Conservation (phyloP, 2,888 invertebrate species). For the Zaprionus obscuricornis region DNA sequence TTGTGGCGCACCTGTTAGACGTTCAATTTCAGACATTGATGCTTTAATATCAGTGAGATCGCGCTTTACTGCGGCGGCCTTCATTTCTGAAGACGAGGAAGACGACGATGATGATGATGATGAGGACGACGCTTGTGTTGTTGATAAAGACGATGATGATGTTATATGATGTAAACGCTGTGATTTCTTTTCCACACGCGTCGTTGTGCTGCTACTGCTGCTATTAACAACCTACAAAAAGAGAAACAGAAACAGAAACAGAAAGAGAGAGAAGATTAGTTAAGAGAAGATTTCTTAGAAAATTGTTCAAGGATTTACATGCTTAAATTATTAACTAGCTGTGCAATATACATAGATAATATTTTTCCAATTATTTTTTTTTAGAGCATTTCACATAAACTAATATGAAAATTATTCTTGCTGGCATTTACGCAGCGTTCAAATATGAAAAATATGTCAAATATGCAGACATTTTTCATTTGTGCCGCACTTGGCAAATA, state of each 20-base stretch:
- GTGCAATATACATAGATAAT: too few relatives aligned
- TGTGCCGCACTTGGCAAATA: conserved; percentile 28
- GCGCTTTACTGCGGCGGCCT: conserved; percentile 92
- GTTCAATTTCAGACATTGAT: conserved; percentile 91
- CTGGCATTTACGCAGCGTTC: conserved; percentile 26
- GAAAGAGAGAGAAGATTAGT: not conserved
- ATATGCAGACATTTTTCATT: not conserved
- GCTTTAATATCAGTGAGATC: conserved; percentile 88
- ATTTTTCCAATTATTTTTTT: not conserved
- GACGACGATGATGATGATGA: conserved; percentile 79
- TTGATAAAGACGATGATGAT: conserved; percentile 79
- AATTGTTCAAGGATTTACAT: too few relatives aligned
- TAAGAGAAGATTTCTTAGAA: not conserved
- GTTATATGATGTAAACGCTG: conserved; percentile 83
- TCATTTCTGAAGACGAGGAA: conserved; percentile 87
- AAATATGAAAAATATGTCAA: conserved; percentile 38
- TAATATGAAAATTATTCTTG: too few relatives aligned
- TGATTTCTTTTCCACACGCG: conserved; percentile 83
- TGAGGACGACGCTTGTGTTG: conserved; percentile 79
- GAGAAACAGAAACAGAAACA: not conserved
- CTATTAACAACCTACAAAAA: conserved; percentile 82
- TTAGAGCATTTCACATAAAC: too few relatives aligned
- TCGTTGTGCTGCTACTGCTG: conserved; percentile 83
- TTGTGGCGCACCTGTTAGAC: conserved; percentile 48
- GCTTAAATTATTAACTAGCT: too few relatives aligned